These are phyloP conservation scores for Atrina japonica DNA, from an alignment of 2,888 invertebrate genomes.

Conservation along the genomic window DNA sequence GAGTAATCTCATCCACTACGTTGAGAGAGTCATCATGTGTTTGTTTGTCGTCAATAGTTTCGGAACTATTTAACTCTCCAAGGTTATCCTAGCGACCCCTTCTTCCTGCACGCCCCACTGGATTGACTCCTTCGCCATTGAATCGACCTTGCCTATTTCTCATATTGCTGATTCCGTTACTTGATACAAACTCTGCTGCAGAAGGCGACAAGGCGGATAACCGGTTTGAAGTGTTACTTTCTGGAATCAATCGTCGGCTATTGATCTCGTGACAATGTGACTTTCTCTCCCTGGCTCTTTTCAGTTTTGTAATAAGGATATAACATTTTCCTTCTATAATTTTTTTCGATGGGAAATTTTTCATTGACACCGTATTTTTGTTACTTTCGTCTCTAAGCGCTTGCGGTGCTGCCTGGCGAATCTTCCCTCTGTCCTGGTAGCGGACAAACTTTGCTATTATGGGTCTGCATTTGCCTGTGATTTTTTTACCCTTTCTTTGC, in stretches of 20 bases:
- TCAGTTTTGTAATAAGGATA: slow-evolving; percentile 26
- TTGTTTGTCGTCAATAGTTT: background rate
- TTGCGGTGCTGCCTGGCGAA: slow-evolving; percentile 8
- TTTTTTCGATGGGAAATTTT: slow-evolving; percentile 30
- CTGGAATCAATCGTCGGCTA: background rate
- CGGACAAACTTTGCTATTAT: slow-evolving; percentile 31
- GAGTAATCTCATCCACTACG: background rate
- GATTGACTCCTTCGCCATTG: background rate
- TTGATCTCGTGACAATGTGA: background rate
- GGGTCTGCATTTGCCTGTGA: slow-evolving; percentile 14
- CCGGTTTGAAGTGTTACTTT: background rate
- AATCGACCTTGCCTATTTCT: background rate
- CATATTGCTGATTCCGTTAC: background rate
- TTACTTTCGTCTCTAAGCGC: slow-evolving; percentile 5
- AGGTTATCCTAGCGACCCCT: slow-evolving; percentile 7
- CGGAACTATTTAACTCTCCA: slow-evolving; percentile 6
- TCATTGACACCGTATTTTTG: slow-evolving; percentile 22
- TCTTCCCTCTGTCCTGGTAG: slow-evolving; percentile 30
- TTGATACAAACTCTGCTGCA: background rate
- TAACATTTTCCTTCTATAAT: slow-evolving; percentile 10
- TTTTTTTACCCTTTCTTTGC: slow-evolving; percentile 19
- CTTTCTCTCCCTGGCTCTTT: slow-evolving; percentile 9
- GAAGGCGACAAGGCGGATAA: background rate
- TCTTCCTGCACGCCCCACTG: background rate
- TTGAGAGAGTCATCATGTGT: background rate